phyloP scores from a whole-genome alignment of 2,888 invertebrate genomes.

The Toxonevra muliebris region DNA sequence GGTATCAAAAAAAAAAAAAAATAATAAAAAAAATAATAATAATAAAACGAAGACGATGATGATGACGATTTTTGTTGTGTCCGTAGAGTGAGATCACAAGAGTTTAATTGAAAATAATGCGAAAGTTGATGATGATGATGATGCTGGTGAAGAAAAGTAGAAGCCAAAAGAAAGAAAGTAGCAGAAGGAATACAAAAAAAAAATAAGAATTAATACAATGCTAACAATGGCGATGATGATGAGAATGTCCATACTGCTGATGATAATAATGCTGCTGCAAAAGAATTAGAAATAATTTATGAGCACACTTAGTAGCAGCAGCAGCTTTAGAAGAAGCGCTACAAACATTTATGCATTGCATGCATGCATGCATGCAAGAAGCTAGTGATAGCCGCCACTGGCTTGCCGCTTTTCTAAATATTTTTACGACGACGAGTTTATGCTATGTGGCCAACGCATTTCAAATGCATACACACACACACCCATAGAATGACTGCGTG shows the following conservation, averaged over 20 bases:
- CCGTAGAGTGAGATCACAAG: conserved; percentile 15
- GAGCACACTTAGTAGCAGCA: conserved; percentile 6
- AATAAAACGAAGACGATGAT: too few relatives aligned
- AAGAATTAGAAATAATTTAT: conserved; percentile 21
- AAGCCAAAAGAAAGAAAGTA: background rate
- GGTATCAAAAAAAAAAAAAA: too few relatives aligned
- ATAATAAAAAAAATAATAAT: too few relatives aligned
- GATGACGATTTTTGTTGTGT: too few relatives aligned
- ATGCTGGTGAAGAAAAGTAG: conserved; percentile 19
- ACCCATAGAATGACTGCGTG: conserved; percentile 18
- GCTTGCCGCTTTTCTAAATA: background rate
- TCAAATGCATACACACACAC: conserved; percentile 8
- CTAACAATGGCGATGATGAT: conserved; percentile 6
- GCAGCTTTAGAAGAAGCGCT: background rate
- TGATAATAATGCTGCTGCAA: conserved; percentile 10
- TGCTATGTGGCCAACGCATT: too few relatives aligned
- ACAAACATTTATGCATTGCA: background rate
- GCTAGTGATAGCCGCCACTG: background rate
- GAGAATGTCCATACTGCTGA: background rate
- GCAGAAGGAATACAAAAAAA: too few relatives aligned
- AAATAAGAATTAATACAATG: background rate
- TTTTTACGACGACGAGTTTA: background rate
- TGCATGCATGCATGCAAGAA: background rate
- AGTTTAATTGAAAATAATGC: conserved; percentile 37
- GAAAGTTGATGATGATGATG: conserved; percentile 23